Percentiles rank a stretch among this genome's conserved stretches.
Evolutionary conservation across 2,797 vertebrate species (phyloP).

Genomic region (Pangasius sanitwongsei): DNA sequence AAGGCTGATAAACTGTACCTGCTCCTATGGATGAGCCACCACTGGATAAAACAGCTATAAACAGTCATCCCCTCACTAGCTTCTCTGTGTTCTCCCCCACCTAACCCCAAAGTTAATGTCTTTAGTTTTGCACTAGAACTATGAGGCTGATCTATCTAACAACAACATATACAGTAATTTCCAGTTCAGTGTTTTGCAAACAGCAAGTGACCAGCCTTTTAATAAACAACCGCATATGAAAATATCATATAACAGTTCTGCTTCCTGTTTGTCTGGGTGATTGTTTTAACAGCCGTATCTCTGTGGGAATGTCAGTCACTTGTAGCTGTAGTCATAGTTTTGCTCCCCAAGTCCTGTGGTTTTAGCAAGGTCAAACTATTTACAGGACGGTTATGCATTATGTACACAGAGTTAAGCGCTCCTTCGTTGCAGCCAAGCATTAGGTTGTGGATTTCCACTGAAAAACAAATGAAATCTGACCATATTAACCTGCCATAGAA

Average conservation of each 20-base stretch:
- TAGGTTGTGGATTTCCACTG: constrained; percentile 6
- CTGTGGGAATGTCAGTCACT: constrained; percentile 8
- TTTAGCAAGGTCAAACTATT: constrained; percentile 39
- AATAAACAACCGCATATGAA: constrained; percentile 2
- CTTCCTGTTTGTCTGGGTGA: constrained; percentile 5
- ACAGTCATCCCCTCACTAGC: neutral
- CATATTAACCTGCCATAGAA: neutral
- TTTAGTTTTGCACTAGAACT: neutral
- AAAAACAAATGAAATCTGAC: neutral
- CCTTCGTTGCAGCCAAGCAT: constrained; percentile 18
- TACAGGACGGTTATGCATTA: constrained; percentile 34
- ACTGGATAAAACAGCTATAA: neutral
- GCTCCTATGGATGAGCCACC: neutral
- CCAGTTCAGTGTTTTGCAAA: neutral
- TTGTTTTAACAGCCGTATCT: constrained; percentile 27
- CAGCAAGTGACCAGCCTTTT: neutral
- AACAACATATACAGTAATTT: neutral
- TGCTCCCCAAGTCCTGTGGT: constrained; percentile 31
- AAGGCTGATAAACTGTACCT: neutral
- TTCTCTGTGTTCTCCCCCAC: neutral
- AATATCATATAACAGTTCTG: neutral
- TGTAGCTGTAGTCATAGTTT: neutral
- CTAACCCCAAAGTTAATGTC: neutral
- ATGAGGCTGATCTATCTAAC: neutral
- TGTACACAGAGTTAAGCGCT: constrained; percentile 23